Base-by-base conservation (phyloP, 2,888 invertebrate species). In the Tridacna gigas region DNA sequence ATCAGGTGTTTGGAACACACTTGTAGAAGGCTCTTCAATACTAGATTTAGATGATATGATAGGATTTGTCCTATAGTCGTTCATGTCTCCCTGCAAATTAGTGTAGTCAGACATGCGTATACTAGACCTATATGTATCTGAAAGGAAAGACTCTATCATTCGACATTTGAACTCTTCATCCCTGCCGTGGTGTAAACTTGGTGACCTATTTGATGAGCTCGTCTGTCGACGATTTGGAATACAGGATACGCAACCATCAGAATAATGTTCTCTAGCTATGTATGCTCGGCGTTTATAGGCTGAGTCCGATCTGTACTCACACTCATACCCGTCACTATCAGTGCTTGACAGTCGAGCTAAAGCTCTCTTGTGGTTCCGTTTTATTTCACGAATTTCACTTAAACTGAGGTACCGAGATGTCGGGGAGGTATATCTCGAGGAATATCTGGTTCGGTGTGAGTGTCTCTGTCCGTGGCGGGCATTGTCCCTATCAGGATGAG, bases 61-160 rank as follows among this genome's bases (percentile, higher is more conserved):
- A 0, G 25, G 60, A 11, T 74, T 61, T 56, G 20, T 56, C 56
- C 56, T 56, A 56, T 15, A 20, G 3, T 56, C 11, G 20, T 56
- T 11, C 20, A 56, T 11, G 20, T 20, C 15, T 20, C 3, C 20
- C 3, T 20, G 20, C 56, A 20, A 56, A 9, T 56, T 11, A 5
- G 20, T 18, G n/a, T 37, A 12, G 4, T 60, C 61, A 56, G n/a
- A 15, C 22, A 61, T 13, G 51, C 26, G 48, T 48, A 48, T 45
- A 25, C 47, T 77, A 9, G 69, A 74, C 20, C 48, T 66, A 22
- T 73, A 79, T 13, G 82, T 77, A 56, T 84, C 84, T 0, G 81
- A 79, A 2, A 84, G 74, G 37, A 84, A 84, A 0, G 84, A 81
- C 18, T 76, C 61, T 74, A 84, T 79, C 66, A 84, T 79, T 45